A percentile compares a stretch with the other conserved stretches of the same genome.
phyloP scores from a whole-genome alignment of 2,888 invertebrate species.

The Drosophila hamatofila region DNA sequence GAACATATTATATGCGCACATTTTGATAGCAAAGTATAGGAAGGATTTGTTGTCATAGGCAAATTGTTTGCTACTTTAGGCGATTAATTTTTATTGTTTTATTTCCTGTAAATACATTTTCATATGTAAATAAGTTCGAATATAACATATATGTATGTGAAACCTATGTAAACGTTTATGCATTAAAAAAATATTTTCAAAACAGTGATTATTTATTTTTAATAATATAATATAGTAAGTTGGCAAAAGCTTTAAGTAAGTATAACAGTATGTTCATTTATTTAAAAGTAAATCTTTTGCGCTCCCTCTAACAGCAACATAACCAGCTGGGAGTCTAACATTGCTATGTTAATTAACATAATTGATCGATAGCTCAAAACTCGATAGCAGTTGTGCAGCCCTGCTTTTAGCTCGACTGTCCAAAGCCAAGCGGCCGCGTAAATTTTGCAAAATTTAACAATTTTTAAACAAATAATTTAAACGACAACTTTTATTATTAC shows the following conservation, averaged over 20 bases:
- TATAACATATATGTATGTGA: constrained; percentile 58
- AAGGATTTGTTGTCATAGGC: constrained; percentile 68
- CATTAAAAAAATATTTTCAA: constrained; percentile 54
- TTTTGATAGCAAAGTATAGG: constrained; percentile 39
- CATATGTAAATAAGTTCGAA: constrained; percentile 76
- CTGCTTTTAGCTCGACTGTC: neutral
- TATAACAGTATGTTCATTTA: neutral
- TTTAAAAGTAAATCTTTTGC: neutral
- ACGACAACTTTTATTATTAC: neutral
- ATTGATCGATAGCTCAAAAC: neutral
- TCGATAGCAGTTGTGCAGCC: constrained; percentile 14
- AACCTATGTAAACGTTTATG: constrained; percentile 51
- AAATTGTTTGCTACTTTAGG: constrained; percentile 71
- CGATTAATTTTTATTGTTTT: constrained; percentile 64
- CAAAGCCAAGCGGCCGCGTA: constrained; percentile 40
- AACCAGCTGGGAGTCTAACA: constrained; percentile 14
- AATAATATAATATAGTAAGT: neutral
- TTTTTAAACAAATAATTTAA: neutral
- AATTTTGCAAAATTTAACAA: constrained; percentile 7
- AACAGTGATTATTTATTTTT: constrained; percentile 5
- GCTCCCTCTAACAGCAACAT: neutral
- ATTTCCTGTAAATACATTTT: constrained; percentile 74
- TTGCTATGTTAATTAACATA: constrained; percentile 18
- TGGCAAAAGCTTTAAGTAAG: neutral
- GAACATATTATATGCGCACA: constrained; percentile 31